phyloP scores from a whole-genome alignment of 2,113 vertebrate genomes.

The Chloropsis cyanopogon region DNA sequence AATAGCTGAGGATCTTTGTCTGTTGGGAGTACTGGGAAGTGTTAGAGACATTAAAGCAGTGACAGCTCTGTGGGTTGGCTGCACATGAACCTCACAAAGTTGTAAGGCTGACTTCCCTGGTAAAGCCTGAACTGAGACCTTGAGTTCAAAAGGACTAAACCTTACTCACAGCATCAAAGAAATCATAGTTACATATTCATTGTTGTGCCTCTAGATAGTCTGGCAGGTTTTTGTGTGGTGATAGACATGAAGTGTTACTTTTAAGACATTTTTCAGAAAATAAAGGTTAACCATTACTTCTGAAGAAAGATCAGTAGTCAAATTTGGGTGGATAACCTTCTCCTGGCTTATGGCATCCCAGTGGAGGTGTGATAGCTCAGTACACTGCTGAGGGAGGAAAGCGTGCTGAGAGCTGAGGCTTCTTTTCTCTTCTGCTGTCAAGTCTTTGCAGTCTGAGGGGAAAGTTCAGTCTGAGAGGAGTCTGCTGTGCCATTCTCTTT shows the following conservation, averaged over 20 bases:
- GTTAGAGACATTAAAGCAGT: not conserved
- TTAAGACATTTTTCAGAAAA: not conserved
- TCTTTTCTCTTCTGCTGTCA: not conserved
- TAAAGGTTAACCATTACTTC: not conserved
- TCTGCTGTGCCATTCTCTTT: not conserved
- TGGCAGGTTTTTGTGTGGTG: not conserved
- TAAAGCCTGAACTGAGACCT: not conserved
- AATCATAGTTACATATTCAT: not conserved
- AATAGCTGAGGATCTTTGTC: not conserved
- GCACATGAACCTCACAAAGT: not conserved
- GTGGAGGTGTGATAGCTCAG: not conserved
- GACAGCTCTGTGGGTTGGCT: not conserved
- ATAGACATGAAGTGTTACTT: not conserved
- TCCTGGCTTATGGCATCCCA: not conserved
- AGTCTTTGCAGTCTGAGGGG: not conserved
- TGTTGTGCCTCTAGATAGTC: not conserved
- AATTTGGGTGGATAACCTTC: not conserved
- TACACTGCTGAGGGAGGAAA: not conserved
- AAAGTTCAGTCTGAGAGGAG: not conserved
- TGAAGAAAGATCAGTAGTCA: not conserved
- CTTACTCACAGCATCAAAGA: not conserved
- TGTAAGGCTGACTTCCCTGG: not conserved
- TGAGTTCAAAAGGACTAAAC: not conserved
- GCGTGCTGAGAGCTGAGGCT: not conserved
- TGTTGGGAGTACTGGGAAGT: not conserved